Base-by-base conservation (phyloP, 2,888 invertebrate species). In the Drosophila anomalata region DNA sequence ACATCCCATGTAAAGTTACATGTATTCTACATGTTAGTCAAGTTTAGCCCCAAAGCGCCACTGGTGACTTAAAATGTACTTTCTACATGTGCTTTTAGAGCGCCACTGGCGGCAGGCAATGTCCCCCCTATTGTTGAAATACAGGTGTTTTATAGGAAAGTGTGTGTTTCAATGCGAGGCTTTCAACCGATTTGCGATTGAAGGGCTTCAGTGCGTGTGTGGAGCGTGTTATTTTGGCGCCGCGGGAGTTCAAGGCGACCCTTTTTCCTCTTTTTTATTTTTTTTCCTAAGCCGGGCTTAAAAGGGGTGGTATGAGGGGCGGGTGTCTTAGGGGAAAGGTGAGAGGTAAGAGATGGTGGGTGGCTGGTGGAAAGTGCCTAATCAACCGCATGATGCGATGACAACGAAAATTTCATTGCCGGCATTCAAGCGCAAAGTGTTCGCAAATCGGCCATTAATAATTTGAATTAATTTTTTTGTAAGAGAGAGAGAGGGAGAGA, bases 371-470 rank as follows among this genome's bases (percentile, higher is more conserved):
- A 11, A 20, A 20, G 26, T 61, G 33, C 31, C 62, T 41, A 71
- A 71, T 71, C 63, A 70, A 33, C 50, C 71, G 71, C 22, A 47
- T 70, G 50, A 70, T 60, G 69, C 60, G 71, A 70, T 70, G 60
- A 61, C 61, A 70, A 39, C 29, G 42, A 42, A 53, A 48, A 20
- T 42, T 53, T 53, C 44, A 55, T 54, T 39, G 60, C 29, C 24
- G 31, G 29, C 67, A 62, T 53, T 61, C 24, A 52, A 48, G 60
- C 69, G 55, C 54, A 48, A 60, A 44, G 56, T 54, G 55, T 53
- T 71, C 63, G 54, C 71, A 63, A 72, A 72, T 72, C 71, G 71
- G 31, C 71, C 73, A 72, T 72, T 72, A 72, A 72, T 72, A 72
- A 72, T 72, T 72, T 58, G 72, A 72, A 72, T 72, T 58, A 72